These are phyloP conservation scores for Glyphotaelius pellucidus DNA, from an alignment of 2,888 invertebrate genomes.

Conservation along the genomic window DNA sequence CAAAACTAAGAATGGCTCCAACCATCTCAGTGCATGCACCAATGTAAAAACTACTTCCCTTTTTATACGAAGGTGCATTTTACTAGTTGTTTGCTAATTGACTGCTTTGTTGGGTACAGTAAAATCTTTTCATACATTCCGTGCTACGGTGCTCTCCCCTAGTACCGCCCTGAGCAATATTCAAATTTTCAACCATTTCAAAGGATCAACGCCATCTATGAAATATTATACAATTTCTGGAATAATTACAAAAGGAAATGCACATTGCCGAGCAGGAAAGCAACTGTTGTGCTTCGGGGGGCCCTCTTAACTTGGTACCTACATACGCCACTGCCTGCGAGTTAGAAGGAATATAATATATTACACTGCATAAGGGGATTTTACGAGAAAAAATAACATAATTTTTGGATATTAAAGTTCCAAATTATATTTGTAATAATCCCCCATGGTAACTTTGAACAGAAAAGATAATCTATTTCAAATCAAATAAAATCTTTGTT, in stretches of 20 bases:
- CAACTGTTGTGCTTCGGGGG: conserved; percentile 28
- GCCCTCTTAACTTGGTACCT: background rate
- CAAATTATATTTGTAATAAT: too few relatives aligned
- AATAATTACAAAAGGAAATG: conserved; percentile 45
- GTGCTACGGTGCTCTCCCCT: conserved; percentile 42
- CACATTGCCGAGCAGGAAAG: conserved; percentile 38
- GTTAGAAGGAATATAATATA: background rate
- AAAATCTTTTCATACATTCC: conserved; percentile 25
- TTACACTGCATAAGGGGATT: background rate
- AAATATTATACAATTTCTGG: conserved; percentile 54
- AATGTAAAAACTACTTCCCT: background rate
- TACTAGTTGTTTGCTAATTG: background rate
- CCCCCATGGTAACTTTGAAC: too few relatives aligned
- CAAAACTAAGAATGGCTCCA: background rate
- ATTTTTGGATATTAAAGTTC: too few relatives aligned
- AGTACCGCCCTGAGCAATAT: conserved; percentile 48
- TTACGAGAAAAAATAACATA: background rate
- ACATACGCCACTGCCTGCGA: background rate
- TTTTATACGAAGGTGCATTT: background rate
- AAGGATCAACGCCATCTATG: conserved; percentile 56
- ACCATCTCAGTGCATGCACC: background rate
- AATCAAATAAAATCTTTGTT: too few relatives aligned
- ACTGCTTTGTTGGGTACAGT: background rate
- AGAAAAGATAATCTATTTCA: too few relatives aligned
- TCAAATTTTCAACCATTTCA: conserved; percentile 55